Base-by-base conservation (phyloP, 2,888 invertebrate genomes). In the Cremastobaeus sp. region DNA sequence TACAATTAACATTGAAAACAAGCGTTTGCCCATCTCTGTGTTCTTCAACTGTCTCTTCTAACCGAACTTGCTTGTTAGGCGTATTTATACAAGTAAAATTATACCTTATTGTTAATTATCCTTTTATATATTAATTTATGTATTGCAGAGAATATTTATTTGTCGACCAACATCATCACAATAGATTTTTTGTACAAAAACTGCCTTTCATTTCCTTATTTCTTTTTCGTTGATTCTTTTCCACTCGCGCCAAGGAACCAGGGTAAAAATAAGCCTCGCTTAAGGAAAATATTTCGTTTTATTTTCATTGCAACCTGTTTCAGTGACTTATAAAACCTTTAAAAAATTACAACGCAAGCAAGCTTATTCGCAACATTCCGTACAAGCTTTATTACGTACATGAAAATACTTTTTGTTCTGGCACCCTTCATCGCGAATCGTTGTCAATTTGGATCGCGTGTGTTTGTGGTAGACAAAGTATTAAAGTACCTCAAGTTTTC, bases 71-170 rank as follows among this genome's bases (percentile, higher is more conserved):
- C 32, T 50, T 50, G 34, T 50, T 62, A 62, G 32, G 14, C 25
- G 30, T 45, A 54, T 39, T 64, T 55, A 47, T 12, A 55, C 20
- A 25, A 30, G 48, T 41, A 9, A 54, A 55, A 50, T n/a, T 30
- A 34, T 52, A 37, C 15, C 52, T 60, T 41, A 32, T 12, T 28
- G 47, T 65, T 55, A 65, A 52, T 18, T 37, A 41, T 11, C 32
- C 65, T 48, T 71, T 64, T 71, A 64, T 70, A 62, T 39, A 48
- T 70, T 62, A 55, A 71, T 64, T 71, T 64, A 64, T 71, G 64
- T 71, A 48, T 3, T 14, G 32, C 37, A 47, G 47, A 32, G 14
- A 41, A 60, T 70, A 70, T 70, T 70, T 62, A 70, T 62, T 70
- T 62, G 55, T 60, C 45, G 25, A 45, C 37, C 52, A 52, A 47